Percentiles rank a stretch among this genome's conserved stretches.
These are phyloP conservation scores for Phrynocephalus guinanensis DNA, from an alignment of 2,797 vertebrate genomes.

Conservation along the genomic window DNA sequence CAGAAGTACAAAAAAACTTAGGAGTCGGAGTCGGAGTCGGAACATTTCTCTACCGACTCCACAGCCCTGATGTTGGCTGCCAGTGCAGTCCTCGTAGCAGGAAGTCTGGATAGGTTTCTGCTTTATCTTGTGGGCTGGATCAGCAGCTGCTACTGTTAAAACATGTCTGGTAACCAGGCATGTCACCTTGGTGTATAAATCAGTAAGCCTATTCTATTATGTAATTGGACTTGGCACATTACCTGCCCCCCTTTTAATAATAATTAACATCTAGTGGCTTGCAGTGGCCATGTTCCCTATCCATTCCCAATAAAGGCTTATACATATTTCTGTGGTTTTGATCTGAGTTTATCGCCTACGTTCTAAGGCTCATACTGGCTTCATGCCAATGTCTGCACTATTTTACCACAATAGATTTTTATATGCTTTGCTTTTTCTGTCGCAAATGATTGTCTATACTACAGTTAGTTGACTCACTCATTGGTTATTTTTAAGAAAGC, in stretches of 20 bases:
- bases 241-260: too few species aligned
- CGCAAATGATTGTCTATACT: background rate
- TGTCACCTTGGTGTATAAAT: background rate
- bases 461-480: conserved; percentile 7
- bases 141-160: background rate
- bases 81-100: background rate
- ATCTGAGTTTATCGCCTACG: too few species aligned
- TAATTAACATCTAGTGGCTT: too few species aligned
- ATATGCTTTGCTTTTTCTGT: conserved; percentile 7
- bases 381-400: conserved; percentile 11
- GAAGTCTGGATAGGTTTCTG: background rate
- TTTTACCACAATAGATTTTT: conserved; percentile 21
- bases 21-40: too few species aligned
- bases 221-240: too few species aligned
- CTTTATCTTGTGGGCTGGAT: background rate
- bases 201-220: too few species aligned
- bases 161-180: background rate
- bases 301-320: background rate
- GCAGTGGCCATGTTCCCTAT: too few species aligned
- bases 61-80: background rate
- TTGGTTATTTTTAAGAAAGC: conserved; percentile 45
- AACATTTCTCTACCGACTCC: too few species aligned
- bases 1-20: too few species aligned
- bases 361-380: background rate
- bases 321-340: background rate